Evolutionary conservation across 1,140 invertebrate species (phyloP), one percentile per base, ranked within the genome.

Genomic region (Lasaia peninsularis): DNA sequence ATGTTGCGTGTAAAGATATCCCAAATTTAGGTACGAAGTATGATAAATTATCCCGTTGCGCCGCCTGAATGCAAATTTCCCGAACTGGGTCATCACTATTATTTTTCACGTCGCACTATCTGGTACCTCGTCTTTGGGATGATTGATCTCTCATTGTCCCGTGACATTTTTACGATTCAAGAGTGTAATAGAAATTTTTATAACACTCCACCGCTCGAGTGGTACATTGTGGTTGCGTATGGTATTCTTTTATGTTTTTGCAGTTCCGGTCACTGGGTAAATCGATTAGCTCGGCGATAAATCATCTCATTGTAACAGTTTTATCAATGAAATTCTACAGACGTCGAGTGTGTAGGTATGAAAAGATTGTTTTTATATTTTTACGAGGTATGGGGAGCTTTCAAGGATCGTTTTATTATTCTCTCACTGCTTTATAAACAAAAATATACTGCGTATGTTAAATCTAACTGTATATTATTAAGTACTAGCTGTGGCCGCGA

Each of bases 101-200:
- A 81, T 86, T 83, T 84, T 82, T 82, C 71, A 80, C 73, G 75
- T 78, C 69, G 66, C 75, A 75, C 73, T 71, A 78, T 28, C 75
- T 78, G 75, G 62, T 71, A 63, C 59, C 71, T 74, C 69, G 59
- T 73, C 69, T 73, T 53, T 32, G 56, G 73, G 73, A 78, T 86
- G 83, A 86, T 86, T 80, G 81, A 86, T 88, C 62, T 77, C 74
- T 79, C 75, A 83, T 86, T 88, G 82, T 88, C 65, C 71, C 60
- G 52, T 75, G 81, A 82, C 81, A 73, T 76, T 83, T 84, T 87
- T 87, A 85, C 74, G 77, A 78, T 78, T 79, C 63, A 44, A 68
- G 63, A 40, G 62, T 73, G 75, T 75, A 77, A 74, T 78, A 86
- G 75, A 78, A 75, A 73, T 65, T 71, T 80, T 77, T 74, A 75